Evolutionary conservation across 2,113 vertebrate species (phyloP).

Genomic region (Alligator mississippiensis): DNA sequence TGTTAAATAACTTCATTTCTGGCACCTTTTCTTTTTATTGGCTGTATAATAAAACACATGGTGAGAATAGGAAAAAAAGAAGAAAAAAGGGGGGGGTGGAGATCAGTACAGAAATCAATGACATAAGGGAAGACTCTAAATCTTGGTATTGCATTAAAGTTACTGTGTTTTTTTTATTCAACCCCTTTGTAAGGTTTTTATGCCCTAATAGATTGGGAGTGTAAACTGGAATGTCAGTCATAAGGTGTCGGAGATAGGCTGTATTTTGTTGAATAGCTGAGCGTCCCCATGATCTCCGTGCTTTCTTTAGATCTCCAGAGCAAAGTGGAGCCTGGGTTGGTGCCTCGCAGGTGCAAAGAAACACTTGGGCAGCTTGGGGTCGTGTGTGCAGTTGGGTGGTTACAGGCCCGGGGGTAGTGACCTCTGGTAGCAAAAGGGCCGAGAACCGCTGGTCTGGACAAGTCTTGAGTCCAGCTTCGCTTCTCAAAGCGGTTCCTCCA

Average conservation of each 20-base stretch:
- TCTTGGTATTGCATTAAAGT: constrained; percentile 17
- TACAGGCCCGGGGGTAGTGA: too few relatives aligned
- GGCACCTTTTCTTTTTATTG: not conserved
- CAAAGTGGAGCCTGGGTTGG: not conserved
- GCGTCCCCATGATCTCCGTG: not conserved
- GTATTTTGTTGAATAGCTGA: not conserved
- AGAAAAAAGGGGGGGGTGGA: not conserved
- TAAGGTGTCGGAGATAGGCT: not conserved
- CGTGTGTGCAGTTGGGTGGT: too few relatives aligned
- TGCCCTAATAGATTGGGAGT: constrained; percentile 17
- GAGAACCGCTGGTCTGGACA: too few relatives aligned
- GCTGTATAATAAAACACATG: not conserved
- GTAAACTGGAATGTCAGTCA: not conserved
- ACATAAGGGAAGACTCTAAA: not conserved
- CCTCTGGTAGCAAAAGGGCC: too few relatives aligned
- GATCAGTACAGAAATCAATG: not conserved
- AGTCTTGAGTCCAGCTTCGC: not conserved
- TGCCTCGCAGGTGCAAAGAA: not conserved
- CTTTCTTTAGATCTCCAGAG: not conserved
- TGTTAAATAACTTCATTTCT: constrained; percentile 30
- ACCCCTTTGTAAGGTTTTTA: not conserved
- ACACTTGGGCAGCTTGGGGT: not conserved
- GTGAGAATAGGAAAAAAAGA: not conserved
- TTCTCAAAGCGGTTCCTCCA: not conserved
- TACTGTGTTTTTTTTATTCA: not conserved